Evolutionary conservation across 92 coral and sea anemone genomes (phyloP), one percentile per base, ranked within the genome.

Genomic region (Zoanthus solanderi): DNA sequence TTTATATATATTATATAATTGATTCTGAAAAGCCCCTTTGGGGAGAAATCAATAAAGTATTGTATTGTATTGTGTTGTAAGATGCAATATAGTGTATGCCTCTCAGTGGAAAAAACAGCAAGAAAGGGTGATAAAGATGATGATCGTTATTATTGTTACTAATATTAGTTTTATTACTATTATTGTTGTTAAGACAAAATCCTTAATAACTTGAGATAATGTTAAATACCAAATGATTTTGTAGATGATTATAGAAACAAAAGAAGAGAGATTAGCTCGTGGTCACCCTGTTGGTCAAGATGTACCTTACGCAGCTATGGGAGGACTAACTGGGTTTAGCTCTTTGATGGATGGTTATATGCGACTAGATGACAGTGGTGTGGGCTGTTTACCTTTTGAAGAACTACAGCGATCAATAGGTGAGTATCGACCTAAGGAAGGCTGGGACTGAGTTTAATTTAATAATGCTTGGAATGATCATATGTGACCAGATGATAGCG

Each of bases 271-370:
- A 12, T 57, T 88, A 69, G 92, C 95, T 3, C 92, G 98, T 28
- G 99, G 99, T 37, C 99, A 92, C 72, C 98, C 98, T 37, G 94
- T 92, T 3, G 99, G 99, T 48, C 96, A 92, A 37, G 99, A 96
- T 91, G 98, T 96, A 15, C 99, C 99, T 16, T 97, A 97, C 85
- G 97, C 99, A 47, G 98, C 98, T 77, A 97, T 97, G 98, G 99
- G 99, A 58, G 99, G 99, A 0, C 92, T 97, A 46, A 97, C 99
- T 45, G 99, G 99, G 28, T 97, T 97, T 74, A 95, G 98, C 60
- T 97, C 98, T 72, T 76, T 97, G 66, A 94, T 92, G 93, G 99
- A 97, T 67, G 99, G 99, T 42, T 97, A 95, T 66, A 95, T 93
- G 98, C 91, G 99, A 71, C 83, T 97, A 69, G 99, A 97, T 84